Evolutionary conservation across 2,888 invertebrate genomes (phyloP).

Genomic region (Xestia c-nigrum): DNA sequence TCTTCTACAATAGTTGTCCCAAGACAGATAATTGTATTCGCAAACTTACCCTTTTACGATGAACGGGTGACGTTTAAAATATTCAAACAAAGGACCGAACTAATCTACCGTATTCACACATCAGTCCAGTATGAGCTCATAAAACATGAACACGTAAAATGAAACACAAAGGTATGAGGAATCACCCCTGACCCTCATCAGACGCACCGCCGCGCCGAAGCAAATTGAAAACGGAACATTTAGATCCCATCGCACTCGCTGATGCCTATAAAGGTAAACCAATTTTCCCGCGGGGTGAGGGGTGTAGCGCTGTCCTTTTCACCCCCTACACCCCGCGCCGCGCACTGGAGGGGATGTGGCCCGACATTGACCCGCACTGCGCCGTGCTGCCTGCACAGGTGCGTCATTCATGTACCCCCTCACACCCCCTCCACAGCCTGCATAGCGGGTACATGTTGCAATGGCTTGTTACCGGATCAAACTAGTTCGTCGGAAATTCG

Average conservation of each 20-base stretch:
- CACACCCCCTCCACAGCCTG: slow-evolving; percentile 36
- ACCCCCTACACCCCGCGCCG: slow-evolving; percentile 19
- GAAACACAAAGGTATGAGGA: slow-evolving; percentile 51
- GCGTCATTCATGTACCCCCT: slow-evolving; percentile 79
- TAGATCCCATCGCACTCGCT: slow-evolving; percentile 69
- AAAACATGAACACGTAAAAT: slow-evolving; percentile 43
- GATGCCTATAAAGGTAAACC: slow-evolving; percentile 71
- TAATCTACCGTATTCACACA: slow-evolving; percentile 12
- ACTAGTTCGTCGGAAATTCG: slow-evolving; percentile 66
- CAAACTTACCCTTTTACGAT: background rate
- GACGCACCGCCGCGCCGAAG: slow-evolving; percentile 48
- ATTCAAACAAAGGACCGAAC: slow-evolving; percentile 12
- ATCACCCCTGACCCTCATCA: slow-evolving; percentile 58
- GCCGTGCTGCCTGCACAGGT: slow-evolving; percentile 74
- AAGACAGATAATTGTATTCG: background rate
- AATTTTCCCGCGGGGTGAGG: slow-evolving; percentile 65
- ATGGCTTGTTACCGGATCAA: slow-evolving; percentile 66
- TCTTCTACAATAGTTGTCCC: background rate
- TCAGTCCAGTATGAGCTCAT: slow-evolving; percentile 26
- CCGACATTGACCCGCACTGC: slow-evolving; percentile 84
- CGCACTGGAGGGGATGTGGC: slow-evolving; percentile 61
- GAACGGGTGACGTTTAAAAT: background rate
- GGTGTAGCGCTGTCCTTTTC: slow-evolving; percentile 60
- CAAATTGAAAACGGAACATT: slow-evolving; percentile 71
- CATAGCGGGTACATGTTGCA: slow-evolving; percentile 64